phyloP scores from a whole-genome alignment of 2,888 invertebrate genomes.

The Achlya flavicornis region DNA sequence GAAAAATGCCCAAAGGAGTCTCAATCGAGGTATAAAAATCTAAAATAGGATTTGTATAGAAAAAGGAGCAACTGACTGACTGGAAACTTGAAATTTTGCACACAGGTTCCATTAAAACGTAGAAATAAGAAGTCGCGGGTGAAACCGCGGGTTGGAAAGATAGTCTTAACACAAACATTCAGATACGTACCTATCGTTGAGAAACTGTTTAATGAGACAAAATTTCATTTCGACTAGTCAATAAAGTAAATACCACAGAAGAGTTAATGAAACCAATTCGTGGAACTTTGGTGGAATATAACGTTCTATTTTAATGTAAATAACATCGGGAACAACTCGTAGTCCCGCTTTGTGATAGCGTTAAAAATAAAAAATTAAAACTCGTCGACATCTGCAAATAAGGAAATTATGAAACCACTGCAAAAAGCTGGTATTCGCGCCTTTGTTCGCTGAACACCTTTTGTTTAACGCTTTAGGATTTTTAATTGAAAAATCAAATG shows the following conservation, averaged over 20 bases:
- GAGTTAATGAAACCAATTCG: neutral
- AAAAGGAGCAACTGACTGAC: too few relatives aligned
- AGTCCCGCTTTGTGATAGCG: slow-evolving; percentile 47
- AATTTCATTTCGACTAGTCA: neutral
- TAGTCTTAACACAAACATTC: too few relatives aligned
- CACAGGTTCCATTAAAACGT: too few relatives aligned
- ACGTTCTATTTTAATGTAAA: slow-evolving; percentile 58
- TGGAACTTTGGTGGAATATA: slow-evolving; percentile 25
- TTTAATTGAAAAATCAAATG: slow-evolving; percentile 51
- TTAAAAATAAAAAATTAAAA: slow-evolving; percentile 58
- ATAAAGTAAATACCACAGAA: neutral
- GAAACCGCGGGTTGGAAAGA: too few relatives aligned
- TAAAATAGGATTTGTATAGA: too few relatives aligned
- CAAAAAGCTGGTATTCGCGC: slow-evolving; percentile 60
- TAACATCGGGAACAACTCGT: slow-evolving; percentile 36
- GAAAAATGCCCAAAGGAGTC: too few relatives aligned
- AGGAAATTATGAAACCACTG: slow-evolving; percentile 74
- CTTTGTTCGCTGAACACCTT: slow-evolving; percentile 69
- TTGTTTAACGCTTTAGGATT: slow-evolving; percentile 66
- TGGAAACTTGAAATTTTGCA: too few relatives aligned
- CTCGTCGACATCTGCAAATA: slow-evolving; percentile 71
- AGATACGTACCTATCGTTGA: too few relatives aligned
- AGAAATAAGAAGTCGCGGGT: too few relatives aligned
- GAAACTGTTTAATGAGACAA: too few relatives aligned
- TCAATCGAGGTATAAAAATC: too few relatives aligned